Evolutionary conservation across 2,113 vertebrate genomes (phyloP).

Genomic region (Melanerpes formicivorus): DNA sequence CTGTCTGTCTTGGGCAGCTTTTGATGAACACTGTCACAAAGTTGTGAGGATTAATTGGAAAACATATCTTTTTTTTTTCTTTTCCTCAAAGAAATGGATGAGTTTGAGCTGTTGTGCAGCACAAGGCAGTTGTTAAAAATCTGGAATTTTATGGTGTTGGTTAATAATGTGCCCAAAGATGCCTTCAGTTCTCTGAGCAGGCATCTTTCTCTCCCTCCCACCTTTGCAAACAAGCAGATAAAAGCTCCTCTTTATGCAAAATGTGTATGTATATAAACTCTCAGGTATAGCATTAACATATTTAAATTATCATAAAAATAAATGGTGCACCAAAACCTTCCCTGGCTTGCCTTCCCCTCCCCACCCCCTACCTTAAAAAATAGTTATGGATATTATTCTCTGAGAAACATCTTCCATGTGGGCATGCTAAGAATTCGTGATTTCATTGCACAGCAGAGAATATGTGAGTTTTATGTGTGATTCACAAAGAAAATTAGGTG

Average conservation of each 20-base stretch:
- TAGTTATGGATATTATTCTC: constrained; percentile 67
- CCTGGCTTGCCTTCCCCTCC: background rate
- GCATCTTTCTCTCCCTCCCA: background rate
- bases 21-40: background rate
- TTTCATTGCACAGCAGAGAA: constrained; percentile 69
- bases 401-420: constrained; percentile 51
- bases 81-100: background rate
- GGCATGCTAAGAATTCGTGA: constrained; percentile 69
- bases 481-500: constrained; percentile 74
- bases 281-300: constrained; percentile 67
- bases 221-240: background rate
- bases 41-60: constrained; percentile 37
- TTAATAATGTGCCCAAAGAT: constrained; percentile 54
- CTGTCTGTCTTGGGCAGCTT: too few relatives aligned
- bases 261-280: constrained; percentile 53
- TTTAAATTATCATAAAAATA: constrained; percentile 74
- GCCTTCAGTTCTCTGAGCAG: background rate
- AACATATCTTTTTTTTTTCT: background rate
- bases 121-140: constrained; percentile 38
- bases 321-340: constrained; percentile 70
- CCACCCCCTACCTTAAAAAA: background rate
- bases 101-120: background rate
- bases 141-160: constrained; percentile 12
- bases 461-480: constrained; percentile 71
- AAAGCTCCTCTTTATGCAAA: constrained; percentile 66